Percentiles rank a stretch among this genome's conserved stretches.
These are phyloP conservation scores for Pseudorasbora parva DNA, from an alignment of 2,113 vertebrate genomes.

Conservation along the genomic window DNA sequence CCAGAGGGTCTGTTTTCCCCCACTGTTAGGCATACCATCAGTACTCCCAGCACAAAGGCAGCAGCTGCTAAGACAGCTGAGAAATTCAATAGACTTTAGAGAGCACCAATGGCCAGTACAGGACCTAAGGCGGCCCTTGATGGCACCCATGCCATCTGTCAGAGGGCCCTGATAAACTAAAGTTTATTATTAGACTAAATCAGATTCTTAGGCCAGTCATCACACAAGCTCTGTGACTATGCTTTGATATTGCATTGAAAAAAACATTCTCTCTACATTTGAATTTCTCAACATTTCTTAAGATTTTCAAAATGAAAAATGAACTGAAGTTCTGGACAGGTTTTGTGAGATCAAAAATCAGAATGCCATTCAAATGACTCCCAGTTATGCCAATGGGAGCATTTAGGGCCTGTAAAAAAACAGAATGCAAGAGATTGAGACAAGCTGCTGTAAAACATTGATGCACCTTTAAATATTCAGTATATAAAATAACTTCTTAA, in stretches of 20 bases:
- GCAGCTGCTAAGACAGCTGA: slow-evolving; percentile 79
- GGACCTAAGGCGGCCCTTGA: slow-evolving; percentile 57
- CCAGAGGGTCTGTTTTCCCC: not conserved
- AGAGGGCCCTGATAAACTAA: slow-evolving; percentile 50
- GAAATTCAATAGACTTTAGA: slow-evolving; percentile 70
- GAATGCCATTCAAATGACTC: not conserved
- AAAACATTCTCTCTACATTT: not conserved
- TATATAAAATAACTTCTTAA: not conserved
- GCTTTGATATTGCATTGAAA: not conserved
- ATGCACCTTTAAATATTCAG: not conserved
- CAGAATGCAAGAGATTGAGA: not conserved
- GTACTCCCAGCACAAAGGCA: not conserved
- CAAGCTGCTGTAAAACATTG: not conserved
- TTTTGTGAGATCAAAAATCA: not conserved
- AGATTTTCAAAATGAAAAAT: not conserved
- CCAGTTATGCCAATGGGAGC: not conserved
- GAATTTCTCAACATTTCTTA: not conserved
- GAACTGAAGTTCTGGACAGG: not conserved
- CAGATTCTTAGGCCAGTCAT: slow-evolving; percentile 31
- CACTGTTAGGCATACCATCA: slow-evolving; percentile 44
- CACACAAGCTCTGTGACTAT: not conserved
- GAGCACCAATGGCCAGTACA: slow-evolving; percentile 58
- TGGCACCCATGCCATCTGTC: slow-evolving; percentile 55
- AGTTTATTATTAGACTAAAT: slow-evolving; percentile 33
- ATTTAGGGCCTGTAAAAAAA: not conserved